Evolutionary conservation across 2,113 vertebrate genomes (phyloP), one percentile per base, ranked within the genome.

Genomic region (Pygoscelis antarcticus): DNA sequence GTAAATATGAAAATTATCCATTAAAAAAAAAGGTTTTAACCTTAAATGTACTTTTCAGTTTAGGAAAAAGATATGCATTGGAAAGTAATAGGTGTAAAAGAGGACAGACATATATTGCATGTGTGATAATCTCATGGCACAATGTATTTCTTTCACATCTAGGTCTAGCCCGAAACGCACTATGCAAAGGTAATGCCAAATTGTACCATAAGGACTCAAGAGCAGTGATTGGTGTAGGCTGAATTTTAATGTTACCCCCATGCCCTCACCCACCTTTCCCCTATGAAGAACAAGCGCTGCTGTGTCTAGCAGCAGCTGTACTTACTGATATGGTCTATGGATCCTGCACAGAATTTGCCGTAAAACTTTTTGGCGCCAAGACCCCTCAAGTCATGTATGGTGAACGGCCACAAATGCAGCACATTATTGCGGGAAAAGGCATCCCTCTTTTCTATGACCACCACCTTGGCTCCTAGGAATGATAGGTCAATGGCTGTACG

Each of bases 311-410:
- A 82, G 29, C 3, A 1, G 18, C 40, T 77, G 51, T 57, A 99
- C 99, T 99, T 90, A 99, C 99, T 99, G 98, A 99, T 99, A 70
- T 99, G 99, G 98, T 99, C 99, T 6, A 99, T 99, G 92, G 99
- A 99, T 90, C 99, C 99, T 2, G 99, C 99, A 38, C 99, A 99
- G 98, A 99, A 99, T 93, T 99, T 99, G 90, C 99, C 99, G 0
- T 99, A 99, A 92, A 99, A 99, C 96, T 99, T 99, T 96, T 99
- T 99, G 97, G 99, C 99, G 38, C 99, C 99, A 3, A 99, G 98
- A 25, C 99, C 99, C 71, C 99, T 98, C 86, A 99, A 96, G 97
- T 99, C 99, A 19, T 99, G 99, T 94, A 99, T 99, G 89, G 99
- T 99, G 93, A 99, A 99, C 3, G 99, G 99, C 99, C 99, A 99